Evolutionary conservation across 92 coral and sea anemone species (phyloP), one percentile per base, ranked within the genome.

Genomic region (Epizoanthus scotinus): DNA sequence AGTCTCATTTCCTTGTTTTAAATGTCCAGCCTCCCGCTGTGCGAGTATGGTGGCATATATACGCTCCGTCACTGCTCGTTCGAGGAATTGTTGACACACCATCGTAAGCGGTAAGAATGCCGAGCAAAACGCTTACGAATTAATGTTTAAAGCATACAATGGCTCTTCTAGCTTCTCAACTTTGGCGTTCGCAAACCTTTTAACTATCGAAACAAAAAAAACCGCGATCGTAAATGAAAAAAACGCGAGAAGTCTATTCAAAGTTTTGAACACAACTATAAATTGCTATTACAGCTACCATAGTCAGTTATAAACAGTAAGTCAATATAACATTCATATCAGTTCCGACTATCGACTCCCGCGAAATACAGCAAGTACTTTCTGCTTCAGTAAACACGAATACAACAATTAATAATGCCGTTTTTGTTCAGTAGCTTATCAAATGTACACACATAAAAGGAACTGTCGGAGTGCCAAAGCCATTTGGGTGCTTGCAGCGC

Each of bases 1-100:
- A 38, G 55, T 53, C 68, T 75, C 68, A 75, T 75, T 75, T 75
- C 81, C 81, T 75, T 50, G 13, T 59, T 75, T 59, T 59, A 75
- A 75, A 74, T 75, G 81, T 8, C 2, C 24, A 59, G 36, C 8
- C 81, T n/a, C 81, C 81, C 31, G 81, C 81, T 59, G 81, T 9
- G 67, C 17, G 81, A 68, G 34, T 38, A n/a, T 58, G 25, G 19
- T 72, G 24, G 27, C 20, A 74, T 28, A 57, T 58, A 24, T 56
- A 74, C 78, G 53, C 67, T 26, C 18, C n/a, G 53, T 0, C 22
- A 34, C 79, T 31, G 17, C 52, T 29, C 61, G 29, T 31, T 74
- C 34, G 65, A 57, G 28, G 22, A 34, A 8, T 15, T 73, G 25
- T 56, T 13, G 64, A 28, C 67, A n/a, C 40, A 74, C 29, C 40